These are phyloP conservation scores for Ia io DNA, from an alignment of 2,113 vertebrate species.

Conservation along the genomic window DNA sequence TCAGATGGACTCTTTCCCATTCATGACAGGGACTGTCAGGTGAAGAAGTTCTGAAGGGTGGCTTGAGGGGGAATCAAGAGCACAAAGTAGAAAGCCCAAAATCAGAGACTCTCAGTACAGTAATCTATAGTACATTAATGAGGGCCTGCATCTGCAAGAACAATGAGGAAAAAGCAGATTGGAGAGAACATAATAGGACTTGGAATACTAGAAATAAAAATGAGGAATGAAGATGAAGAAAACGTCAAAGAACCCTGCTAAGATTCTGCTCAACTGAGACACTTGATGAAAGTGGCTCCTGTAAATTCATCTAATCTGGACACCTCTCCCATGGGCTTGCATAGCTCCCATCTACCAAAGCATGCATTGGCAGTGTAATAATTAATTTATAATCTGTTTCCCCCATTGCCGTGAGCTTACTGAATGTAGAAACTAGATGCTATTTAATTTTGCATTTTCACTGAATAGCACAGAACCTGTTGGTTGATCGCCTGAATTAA, in stretches of 20 bases:
- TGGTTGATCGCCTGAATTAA: not conserved
- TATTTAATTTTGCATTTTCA: conserved; percentile 1
- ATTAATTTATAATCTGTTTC: not conserved
- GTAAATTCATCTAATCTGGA: not conserved
- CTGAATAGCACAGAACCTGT: not conserved
- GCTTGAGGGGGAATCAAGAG: not conserved
- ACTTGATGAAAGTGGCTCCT: not conserved
- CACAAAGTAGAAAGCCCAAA: not conserved
- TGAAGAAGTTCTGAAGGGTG: not conserved
- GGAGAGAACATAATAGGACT: not conserved
- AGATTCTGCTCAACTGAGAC: not conserved
- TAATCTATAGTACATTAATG: not conserved
- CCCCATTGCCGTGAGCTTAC: not conserved
- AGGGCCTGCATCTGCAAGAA: not conserved
- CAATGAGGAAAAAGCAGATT: not conserved
- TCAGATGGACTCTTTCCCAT: not conserved
- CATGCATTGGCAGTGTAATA: not conserved
- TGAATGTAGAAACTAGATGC: not conserved
- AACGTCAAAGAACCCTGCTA: not conserved
- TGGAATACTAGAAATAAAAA: not conserved
- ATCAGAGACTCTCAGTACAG: not conserved
- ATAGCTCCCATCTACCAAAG: not conserved
- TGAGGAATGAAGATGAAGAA: not conserved
- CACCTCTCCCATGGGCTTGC: not conserved
- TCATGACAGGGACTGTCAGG: not conserved